These are phyloP conservation scores for Troides oblongomaculatus DNA, from an alignment of 2,888 invertebrate species.

Conservation along the genomic window DNA sequence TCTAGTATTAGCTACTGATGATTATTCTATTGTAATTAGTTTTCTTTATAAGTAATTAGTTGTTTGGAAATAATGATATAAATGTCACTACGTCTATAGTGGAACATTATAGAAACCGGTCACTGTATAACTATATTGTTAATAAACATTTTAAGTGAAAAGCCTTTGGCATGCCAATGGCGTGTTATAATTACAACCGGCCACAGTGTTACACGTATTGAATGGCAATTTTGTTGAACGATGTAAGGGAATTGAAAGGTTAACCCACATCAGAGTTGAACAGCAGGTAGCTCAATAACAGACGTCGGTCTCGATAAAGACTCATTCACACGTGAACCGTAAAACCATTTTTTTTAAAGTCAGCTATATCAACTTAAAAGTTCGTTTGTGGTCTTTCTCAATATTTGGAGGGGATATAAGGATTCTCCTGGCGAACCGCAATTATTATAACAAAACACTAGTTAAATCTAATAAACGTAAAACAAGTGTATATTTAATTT, in stretches of 20 bases:
- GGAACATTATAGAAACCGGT: background rate
- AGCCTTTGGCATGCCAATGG: conserved; percentile 4
- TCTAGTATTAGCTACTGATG: too few species aligned
- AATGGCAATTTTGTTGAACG: conserved; percentile 17
- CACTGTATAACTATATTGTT: background rate
- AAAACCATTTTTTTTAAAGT: background rate
- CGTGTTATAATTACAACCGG: conserved; percentile 15
- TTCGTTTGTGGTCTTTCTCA: too few species aligned
- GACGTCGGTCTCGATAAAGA: background rate
- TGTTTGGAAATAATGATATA: background rate
- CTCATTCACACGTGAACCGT: background rate
- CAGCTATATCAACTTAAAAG: background rate
- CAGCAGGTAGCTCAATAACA: background rate
- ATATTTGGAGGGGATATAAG: too few species aligned
- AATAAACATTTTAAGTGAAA: background rate
- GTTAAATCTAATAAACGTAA: too few species aligned
- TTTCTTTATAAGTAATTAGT: too few species aligned
- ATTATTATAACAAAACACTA: too few species aligned
- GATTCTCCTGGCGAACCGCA: too few species aligned
- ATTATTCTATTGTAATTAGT: too few species aligned
- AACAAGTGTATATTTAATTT: too few species aligned
- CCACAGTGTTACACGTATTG: conserved; percentile 8
- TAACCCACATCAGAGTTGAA: background rate
- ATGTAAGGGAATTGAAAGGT: conserved; percentile 1
- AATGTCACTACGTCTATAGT: background rate